Percentiles rank a stretch among this genome's conserved stretches.
phyloP scores from a whole-genome alignment of 2,888 invertebrate genomes.

The Noctuana brunneofusca region DNA sequence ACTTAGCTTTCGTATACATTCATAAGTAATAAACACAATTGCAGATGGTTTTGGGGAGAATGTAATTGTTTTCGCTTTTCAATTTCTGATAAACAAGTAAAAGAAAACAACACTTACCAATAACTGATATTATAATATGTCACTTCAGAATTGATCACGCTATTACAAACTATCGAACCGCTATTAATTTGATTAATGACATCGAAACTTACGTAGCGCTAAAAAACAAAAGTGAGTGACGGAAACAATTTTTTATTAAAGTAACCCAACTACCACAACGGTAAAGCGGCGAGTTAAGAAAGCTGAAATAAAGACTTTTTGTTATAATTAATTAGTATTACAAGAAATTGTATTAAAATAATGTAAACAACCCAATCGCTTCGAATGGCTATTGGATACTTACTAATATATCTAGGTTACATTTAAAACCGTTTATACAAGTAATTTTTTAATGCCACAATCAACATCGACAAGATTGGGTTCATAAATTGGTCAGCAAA shows the following conservation, averaged over 20 bases:
- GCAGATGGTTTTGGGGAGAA: neutral
- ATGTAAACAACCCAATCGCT: no score
- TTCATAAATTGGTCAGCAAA: no score
- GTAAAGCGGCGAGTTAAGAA: no score
- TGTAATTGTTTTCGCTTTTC: neutral
- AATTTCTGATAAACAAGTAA: neutral
- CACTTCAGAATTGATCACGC: slow-evolving; percentile 2
- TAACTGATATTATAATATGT: neutral
- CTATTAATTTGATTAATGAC: slow-evolving; percentile 20
- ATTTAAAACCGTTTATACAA: no score
- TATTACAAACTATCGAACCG: neutral
- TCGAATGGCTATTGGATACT: no score
- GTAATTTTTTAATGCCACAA: no score
- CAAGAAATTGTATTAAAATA: no score
- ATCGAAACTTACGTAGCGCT: neutral
- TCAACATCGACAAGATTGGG: no score
- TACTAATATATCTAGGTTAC: no score
- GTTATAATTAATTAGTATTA: no score
- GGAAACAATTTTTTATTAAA: neutral
- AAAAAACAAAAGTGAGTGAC: neutral
- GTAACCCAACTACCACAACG: no score
- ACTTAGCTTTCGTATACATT: neutral
- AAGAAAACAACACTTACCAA: neutral
- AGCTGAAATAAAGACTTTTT: no score
- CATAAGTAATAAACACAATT: neutral